A percentile compares a stretch with the other conserved stretches of the same genome.
These are phyloP conservation scores for Nothoprocta pentlandii DNA, from an alignment of 2,113 vertebrate genomes.

Conservation along the genomic window DNA sequence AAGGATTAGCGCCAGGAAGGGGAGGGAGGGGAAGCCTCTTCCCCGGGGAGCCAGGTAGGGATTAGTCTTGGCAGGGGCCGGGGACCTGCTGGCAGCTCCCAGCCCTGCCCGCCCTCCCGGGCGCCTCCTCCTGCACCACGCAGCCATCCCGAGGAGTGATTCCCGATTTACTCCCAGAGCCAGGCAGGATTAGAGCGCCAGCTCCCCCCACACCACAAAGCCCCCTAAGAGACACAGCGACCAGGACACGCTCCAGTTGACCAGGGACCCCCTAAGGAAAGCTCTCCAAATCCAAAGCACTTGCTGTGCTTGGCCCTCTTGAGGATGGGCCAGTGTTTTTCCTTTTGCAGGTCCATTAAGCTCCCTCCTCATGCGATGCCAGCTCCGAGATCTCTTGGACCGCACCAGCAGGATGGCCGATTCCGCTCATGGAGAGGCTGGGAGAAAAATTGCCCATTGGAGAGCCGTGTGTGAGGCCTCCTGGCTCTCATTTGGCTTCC, in stretches of 20 bases:
- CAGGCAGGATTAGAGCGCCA: background rate
- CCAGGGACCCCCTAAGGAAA: background rate
- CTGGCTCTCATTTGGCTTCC: background rate
- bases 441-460: background rate
- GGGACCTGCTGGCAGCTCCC: background rate
- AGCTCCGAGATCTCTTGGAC: background rate
- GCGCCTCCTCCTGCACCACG: too few relatives aligned
- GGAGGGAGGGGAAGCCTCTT: background rate
- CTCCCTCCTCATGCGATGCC: fast-evolving
- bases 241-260: background rate
- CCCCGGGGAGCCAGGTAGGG: background rate
- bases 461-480: background rate
- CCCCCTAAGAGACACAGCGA: background rate
- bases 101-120: background rate
- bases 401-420: background rate
- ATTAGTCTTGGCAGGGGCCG: background rate
- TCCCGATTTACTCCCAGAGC: background rate
- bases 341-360: background rate
- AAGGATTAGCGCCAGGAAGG: background rate
- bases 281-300: background rate
- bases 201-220: background rate
- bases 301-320: background rate
- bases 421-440: background rate
- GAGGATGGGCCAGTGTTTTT: background rate
- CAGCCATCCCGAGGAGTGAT: background rate